Percentiles rank a stretch among this genome's conserved stretches.
Evolutionary conservation across 2,888 invertebrate species (phyloP).

Genomic region (Ochropacha duplaris): DNA sequence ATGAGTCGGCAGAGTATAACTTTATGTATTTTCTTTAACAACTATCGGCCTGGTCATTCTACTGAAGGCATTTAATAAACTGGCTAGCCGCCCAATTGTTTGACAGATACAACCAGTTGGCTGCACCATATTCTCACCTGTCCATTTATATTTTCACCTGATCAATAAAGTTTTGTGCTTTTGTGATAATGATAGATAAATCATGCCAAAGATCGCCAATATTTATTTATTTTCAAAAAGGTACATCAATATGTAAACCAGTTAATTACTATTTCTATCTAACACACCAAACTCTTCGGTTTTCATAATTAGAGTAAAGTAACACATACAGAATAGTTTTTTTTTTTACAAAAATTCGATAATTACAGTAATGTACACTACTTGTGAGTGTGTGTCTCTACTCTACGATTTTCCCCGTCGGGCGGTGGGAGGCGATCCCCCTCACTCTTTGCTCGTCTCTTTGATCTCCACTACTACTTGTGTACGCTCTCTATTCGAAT

Average conservation of each 20-base stretch:
- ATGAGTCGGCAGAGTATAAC: no score
- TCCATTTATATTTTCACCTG: no score
- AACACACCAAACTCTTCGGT: not conserved
- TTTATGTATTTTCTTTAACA: no score
- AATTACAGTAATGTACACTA: slow-evolving; percentile 81
- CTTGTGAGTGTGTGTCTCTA: slow-evolving; percentile 66
- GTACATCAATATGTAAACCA: not conserved
- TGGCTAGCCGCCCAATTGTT: no score
- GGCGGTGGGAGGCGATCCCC: slow-evolving; percentile 38
- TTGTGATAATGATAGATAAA: no score
- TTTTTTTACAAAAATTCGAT: slow-evolving; percentile 70
- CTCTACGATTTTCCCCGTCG: slow-evolving; percentile 66
- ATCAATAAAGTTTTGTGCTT: no score
- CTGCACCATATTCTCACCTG: no score
- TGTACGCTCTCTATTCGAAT: slow-evolving; percentile 32
- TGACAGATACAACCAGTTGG: no score
- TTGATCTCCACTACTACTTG: slow-evolving; percentile 50
- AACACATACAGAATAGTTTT: slow-evolving; percentile 46
- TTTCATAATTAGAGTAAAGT: slow-evolving; percentile 15
- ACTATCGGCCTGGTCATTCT: no score
- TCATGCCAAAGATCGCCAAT: no score
- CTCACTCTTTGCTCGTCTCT: slow-evolving; percentile 43
- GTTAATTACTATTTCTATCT: not conserved
- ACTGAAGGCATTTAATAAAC: no score
- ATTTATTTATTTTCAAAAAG: no score